These are phyloP conservation scores for Pachydiplax longipennis DNA, from an alignment of 2,888 invertebrate species.

Conservation along the genomic window DNA sequence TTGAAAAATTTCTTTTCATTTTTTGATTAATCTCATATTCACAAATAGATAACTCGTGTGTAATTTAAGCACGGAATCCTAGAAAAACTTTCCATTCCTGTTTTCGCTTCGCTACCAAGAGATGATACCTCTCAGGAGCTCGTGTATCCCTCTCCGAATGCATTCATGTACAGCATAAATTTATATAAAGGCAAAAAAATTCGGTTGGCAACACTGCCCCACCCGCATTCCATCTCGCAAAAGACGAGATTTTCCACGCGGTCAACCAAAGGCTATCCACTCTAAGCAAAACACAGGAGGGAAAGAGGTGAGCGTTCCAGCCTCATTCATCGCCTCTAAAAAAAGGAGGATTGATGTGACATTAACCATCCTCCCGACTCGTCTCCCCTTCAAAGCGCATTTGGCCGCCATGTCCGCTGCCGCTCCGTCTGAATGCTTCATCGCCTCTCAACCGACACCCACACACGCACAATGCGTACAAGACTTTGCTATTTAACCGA, in stretches of 20 bases:
- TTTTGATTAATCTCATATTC: no score
- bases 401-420: neutral
- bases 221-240: neutral
- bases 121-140: no score
- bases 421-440: constrained; percentile 27
- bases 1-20: no score
- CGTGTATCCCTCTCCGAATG: no score
- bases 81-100: no score
- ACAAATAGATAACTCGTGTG: no score
- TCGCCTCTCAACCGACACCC: neutral
- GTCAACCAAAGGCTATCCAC: neutral
- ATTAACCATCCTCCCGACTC: neutral
- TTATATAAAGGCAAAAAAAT: no score
- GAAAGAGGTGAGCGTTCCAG: neutral
- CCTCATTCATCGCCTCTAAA: constrained; percentile 3
- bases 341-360: neutral
- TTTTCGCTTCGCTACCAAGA: no score
- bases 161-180: no score
- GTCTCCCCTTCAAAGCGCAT: neutral
- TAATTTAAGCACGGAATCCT: no score
- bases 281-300: neutral
- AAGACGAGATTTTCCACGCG: neutral
- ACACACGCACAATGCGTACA: neutral
- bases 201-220: neutral
- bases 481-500: constrained; percentile 29